These are phyloP conservation scores for Tragulus kanchil DNA, from an alignment of 2,113 vertebrate species.

Conservation along the genomic window DNA sequence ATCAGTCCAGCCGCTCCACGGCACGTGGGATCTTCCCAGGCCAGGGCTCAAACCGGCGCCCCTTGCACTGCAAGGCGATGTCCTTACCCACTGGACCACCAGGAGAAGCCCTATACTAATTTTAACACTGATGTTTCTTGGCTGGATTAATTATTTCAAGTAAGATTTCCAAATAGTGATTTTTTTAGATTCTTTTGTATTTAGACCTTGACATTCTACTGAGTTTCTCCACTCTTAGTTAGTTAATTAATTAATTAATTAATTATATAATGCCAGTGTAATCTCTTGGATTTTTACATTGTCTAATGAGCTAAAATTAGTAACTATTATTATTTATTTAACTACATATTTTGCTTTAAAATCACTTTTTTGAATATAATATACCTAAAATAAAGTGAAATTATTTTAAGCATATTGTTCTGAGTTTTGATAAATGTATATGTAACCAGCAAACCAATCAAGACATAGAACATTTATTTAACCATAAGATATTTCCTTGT, in stretches of 20 bases:
- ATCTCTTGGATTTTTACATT: background rate
- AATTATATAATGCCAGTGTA: background rate
- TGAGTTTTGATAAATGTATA: background rate
- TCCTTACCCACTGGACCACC: no score
- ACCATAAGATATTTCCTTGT: background rate
- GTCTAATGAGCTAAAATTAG: background rate
- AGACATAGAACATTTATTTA: background rate
- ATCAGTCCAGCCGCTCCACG: no score
- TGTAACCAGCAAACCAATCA: background rate
- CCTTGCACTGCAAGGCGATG: no score
- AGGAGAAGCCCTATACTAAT: no score
- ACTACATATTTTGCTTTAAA: background rate
- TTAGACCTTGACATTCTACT: background rate
- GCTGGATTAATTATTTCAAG: constrained; percentile 35
- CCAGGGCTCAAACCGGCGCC: no score
- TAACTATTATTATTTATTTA: background rate
- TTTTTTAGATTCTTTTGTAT: background rate
- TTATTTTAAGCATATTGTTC: background rate
- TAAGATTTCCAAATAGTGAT: background rate
- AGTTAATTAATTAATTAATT: background rate
- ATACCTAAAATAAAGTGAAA: background rate
- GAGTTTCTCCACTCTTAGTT: background rate
- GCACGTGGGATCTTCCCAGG: no score
- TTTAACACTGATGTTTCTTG: background rate
- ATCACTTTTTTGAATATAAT: background rate